These are phyloP conservation scores for Strigamia transsilvanica DNA, from an alignment of 2,888 invertebrate species.

Conservation along the genomic window DNA sequence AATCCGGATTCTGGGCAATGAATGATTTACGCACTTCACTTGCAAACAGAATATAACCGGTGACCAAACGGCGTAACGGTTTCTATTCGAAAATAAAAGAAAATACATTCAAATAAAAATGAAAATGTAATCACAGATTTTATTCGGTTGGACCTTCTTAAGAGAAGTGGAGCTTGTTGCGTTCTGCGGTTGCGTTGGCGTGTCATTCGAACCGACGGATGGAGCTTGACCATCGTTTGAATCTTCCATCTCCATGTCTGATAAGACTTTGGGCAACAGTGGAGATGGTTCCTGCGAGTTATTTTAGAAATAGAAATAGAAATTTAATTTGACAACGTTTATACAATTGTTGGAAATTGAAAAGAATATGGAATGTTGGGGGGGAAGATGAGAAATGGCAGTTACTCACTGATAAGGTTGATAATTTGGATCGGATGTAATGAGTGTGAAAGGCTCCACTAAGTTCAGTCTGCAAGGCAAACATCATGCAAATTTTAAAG, in stretches of 20 bases:
- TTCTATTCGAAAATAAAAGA: slow-evolving; percentile 62
- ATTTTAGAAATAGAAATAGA: background rate
- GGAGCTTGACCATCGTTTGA: slow-evolving; percentile 81
- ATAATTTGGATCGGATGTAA: slow-evolving; percentile 51
- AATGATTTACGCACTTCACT: slow-evolving; percentile 94
- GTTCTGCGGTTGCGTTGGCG: slow-evolving; percentile 54
- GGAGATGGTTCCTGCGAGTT: slow-evolving; percentile 66
- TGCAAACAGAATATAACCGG: slow-evolving; percentile 97
- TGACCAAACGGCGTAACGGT: slow-evolving; percentile 72
- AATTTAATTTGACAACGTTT: background rate
- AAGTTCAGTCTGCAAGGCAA: slow-evolving; percentile 56
- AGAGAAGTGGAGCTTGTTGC: slow-evolving; percentile 54
- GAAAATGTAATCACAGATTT: background rate
- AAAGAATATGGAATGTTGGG: background rate
- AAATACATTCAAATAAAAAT: background rate
- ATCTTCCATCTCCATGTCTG: slow-evolving; percentile 71
- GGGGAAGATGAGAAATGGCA: background rate
- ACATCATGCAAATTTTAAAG: slow-evolving; percentile 44
- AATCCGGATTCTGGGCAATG: slow-evolving; percentile 91
- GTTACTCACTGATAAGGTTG: slow-evolving; percentile 53
- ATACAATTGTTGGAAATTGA: background rate
- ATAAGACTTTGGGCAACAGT: slow-evolving; percentile 63
- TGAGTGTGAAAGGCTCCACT: slow-evolving; percentile 15
- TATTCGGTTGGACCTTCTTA: slow-evolving; percentile 52
- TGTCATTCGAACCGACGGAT: slow-evolving; percentile 74